Evolutionary conservation across 2,113 vertebrate genomes (phyloP).

Genomic region (Leucoraja erinaceus): DNA sequence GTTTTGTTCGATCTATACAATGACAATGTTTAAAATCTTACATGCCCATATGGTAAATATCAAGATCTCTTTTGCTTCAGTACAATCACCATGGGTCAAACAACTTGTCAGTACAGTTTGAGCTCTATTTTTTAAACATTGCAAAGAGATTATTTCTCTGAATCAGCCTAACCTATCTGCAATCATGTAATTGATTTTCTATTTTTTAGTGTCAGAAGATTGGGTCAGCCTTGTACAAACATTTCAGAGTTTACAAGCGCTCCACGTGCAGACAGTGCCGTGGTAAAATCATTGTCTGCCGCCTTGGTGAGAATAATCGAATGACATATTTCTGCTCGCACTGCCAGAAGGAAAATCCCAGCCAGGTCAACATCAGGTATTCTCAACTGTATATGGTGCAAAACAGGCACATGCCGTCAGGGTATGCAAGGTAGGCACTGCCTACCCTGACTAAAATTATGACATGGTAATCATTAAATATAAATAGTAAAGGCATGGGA

Average conservation of each 20-base stretch:
- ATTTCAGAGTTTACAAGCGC: slow-evolving; percentile 80
- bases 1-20: neutral
- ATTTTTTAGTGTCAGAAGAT: slow-evolving; percentile 67
- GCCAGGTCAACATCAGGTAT: slow-evolving; percentile 64
- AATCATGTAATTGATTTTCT: neutral
- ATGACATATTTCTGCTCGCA: slow-evolving; percentile 85
- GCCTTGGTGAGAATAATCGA: slow-evolving; percentile 75
- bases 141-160: neutral
- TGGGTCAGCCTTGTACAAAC: slow-evolving; percentile 66
- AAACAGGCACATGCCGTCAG: no score
- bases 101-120: neutral
- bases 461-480: no score
- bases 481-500: no score
- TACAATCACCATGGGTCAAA: neutral
- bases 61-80: neutral
- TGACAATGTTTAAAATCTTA: no score
- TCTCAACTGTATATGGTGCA: neutral
- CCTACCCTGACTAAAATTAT: no score
- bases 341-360: slow-evolving; percentile 72
- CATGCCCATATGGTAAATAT: neutral
- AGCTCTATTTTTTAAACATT: neutral
- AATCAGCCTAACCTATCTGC: neutral
- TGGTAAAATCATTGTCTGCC: slow-evolving; percentile 69
- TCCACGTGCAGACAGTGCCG: slow-evolving; percentile 66
- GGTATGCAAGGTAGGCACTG: no score